Base-by-base conservation (phyloP, 2,113 vertebrate genomes). In the Phyllostomus discolor region DNA sequence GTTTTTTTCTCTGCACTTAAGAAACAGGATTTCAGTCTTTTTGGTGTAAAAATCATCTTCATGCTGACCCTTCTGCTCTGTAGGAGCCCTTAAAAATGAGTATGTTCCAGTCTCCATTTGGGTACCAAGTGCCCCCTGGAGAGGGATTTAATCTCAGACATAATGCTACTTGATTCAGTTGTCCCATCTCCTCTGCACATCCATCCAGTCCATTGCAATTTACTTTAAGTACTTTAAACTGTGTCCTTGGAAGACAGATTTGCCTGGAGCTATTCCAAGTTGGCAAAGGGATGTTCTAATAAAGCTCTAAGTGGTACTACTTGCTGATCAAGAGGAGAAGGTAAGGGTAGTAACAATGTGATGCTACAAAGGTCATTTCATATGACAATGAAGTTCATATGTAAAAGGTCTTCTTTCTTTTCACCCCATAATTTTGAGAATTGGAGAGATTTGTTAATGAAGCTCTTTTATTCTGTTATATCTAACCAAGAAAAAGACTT, bases 161-260 rank as follows among this genome's bases (percentile, higher is more conserved):
- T 52, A 64, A 1, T 33, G 67, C 24, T 31, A 46, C 97, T 91
- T 4, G 9, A 38, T 95, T 95, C 90, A 83, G 72, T 97, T 90
- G 92, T 97, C 96, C 95, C 87, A 0, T 94, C 96, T 80, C 76
- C 95, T 78, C 75, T 95, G 50, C 96, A 73, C 89, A 66, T 91
- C 96, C 92, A 83, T 94, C 96, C 95, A 96, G 96, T 97, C 96
- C 96, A 94, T 96, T 96, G 50, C 46, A 95, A 89, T 97, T 98
- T 97, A 95, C 97, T 98, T 96, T 92, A 97, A 95, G 98, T 97
- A 96, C 97, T 98, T 98, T 94, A 93, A 19, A 88, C 96, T 94
- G 97, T 98, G 98, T 98, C 98, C 98, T 98, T 98, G 98, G 96
- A 98, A 98, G 97, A 97, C 98, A 20, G 97, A 96, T 97, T 97